These are phyloP conservation scores for Platichthys flesus DNA, from an alignment of 2,113 vertebrate genomes.

Conservation along the genomic window DNA sequence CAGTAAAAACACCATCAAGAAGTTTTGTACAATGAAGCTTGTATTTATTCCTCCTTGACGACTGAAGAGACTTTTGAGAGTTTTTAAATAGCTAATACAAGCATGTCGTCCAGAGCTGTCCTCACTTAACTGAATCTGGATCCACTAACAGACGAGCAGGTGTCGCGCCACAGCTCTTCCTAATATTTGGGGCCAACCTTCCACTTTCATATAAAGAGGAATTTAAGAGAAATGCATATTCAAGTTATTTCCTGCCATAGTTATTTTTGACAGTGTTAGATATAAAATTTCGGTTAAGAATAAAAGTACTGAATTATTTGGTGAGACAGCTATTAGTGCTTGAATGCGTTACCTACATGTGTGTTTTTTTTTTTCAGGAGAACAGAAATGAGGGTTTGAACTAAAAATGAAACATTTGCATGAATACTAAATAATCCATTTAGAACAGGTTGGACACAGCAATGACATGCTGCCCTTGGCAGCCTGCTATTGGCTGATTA, in stretches of 20 bases:
- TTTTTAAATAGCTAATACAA: no score
- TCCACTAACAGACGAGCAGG: no score
- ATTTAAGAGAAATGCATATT: neutral
- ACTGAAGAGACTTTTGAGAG: no score
- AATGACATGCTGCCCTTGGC: neutral
- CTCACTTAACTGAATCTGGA: no score
- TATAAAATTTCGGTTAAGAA: neutral
- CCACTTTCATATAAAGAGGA: no score
- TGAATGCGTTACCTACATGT: neutral
- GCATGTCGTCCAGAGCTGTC: no score
- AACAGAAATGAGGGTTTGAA: neutral
- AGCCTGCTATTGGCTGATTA: neutral
- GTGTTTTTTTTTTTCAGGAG: neutral
- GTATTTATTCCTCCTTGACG: no score
- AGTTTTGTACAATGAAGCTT: no score
- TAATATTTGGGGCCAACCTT: no score
- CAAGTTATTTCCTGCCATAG: neutral
- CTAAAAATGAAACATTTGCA: neutral
- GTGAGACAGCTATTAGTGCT: no score
- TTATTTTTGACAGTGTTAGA: neutral
- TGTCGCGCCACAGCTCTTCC: no score
- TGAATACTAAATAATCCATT: neutral
- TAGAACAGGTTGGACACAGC: neutral
- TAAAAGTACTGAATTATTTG: neutral
- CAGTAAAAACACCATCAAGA: neutral